A percentile compares a stretch with the other conserved stretches of the same genome.
phyloP scores from a whole-genome alignment of 2,888 invertebrate genomes.

The Conistra vaccinii region DNA sequence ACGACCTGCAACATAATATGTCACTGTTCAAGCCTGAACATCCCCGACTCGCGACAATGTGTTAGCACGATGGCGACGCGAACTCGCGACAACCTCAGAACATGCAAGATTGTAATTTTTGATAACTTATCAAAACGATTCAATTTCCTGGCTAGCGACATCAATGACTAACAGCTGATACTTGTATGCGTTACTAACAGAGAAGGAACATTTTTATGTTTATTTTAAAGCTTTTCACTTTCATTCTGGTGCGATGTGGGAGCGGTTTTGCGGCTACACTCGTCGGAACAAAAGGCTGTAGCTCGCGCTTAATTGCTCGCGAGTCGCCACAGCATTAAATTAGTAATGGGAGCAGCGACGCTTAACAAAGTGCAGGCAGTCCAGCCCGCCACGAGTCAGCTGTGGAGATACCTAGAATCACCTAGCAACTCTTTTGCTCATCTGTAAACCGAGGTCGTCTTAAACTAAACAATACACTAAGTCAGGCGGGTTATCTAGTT shows the following conservation, averaged over 20 bases:
- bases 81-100: neutral
- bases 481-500: neutral
- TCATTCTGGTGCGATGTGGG: neutral
- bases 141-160: constrained; percentile 19
- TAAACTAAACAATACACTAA: neutral
- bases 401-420: too few relatives aligned
- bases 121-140: constrained; percentile 11
- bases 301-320: constrained; percentile 16
- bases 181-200: neutral
- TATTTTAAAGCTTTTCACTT: neutral
- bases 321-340: constrained; percentile 1
- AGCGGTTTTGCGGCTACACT: neutral
- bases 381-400: too few relatives aligned
- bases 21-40: neutral
- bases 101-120: neutral
- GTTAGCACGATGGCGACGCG: neutral
- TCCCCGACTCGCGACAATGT: neutral
- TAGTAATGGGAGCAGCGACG: constrained; percentile 7
- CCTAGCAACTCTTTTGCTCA: neutral
- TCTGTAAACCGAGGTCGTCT: neutral
- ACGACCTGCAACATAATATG: too few relatives aligned
- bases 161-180: constrained; percentile 9
- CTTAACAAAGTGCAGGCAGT: constrained; percentile 1
- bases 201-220: neutral
- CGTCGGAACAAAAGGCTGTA: constrained; percentile 4